Percentiles rank a stretch among this genome's conserved stretches.
Evolutionary conservation across 2,888 invertebrate species (phyloP).

Genomic region (Coleophora deauratella): DNA sequence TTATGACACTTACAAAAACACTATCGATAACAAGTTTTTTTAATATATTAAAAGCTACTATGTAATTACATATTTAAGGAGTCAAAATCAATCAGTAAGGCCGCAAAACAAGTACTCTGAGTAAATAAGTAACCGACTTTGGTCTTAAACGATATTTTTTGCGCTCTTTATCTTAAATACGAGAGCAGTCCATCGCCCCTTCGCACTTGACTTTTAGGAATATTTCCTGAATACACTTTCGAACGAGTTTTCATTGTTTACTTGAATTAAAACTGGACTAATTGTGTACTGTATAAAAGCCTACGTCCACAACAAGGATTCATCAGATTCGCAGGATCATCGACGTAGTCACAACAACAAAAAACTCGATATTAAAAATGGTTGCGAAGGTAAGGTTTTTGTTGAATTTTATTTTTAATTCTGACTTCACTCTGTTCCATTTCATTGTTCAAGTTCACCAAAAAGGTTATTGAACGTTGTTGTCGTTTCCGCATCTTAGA

Average conservation of each 20-base stretch:
- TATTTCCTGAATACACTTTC: constrained; percentile 57
- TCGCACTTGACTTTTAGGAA: constrained; percentile 61
- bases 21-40: too few relatives aligned
- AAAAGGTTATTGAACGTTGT: neutral
- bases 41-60: too few relatives aligned
- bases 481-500: neutral
- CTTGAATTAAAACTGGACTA: constrained; percentile 43
- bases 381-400: constrained; percentile 50
- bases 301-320: neutral
- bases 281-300: constrained; percentile 8
- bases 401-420: neutral
- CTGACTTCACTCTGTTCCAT: neutral
- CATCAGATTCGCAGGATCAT: constrained; percentile 43
- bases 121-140: too few relatives aligned
- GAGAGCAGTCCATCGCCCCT: constrained; percentile 38
- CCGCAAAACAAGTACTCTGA: too few relatives aligned
- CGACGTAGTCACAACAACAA: constrained; percentile 49
- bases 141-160: too few relatives aligned
- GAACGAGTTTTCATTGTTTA: constrained; percentile 23
- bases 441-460: neutral
- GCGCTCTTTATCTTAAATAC: too few relatives aligned
- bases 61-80: too few relatives aligned
- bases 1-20: too few relatives aligned
- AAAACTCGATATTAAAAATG: constrained; percentile 35
- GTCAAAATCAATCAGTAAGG: too few relatives aligned